Evolutionary conservation across 2,888 invertebrate species (phyloP).

Genomic region (Ptychoptera contaminata): DNA sequence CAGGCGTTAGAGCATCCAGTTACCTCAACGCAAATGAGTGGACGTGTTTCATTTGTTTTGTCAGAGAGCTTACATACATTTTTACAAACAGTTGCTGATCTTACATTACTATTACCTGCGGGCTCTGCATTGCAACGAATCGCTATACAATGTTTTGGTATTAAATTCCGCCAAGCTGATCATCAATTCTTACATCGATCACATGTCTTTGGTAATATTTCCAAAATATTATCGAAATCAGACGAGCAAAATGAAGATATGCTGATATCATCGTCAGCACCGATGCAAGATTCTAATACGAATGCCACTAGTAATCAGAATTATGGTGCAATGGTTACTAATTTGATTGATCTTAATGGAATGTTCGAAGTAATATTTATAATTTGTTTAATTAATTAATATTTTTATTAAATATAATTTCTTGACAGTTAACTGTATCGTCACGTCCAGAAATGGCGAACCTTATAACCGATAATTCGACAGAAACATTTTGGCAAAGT

Average conservation of each 20-base stretch:
- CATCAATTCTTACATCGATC: conserved; percentile 82
- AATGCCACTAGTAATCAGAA: conserved; percentile 16
- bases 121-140: conserved; percentile 80
- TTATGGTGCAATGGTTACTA: conserved; percentile 21
- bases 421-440: conserved; percentile 59
- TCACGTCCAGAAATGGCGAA: conserved; percentile 89
- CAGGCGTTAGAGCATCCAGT: conserved; percentile 50
- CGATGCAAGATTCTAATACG: conserved; percentile 17
- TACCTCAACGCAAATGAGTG: conserved; percentile 62
- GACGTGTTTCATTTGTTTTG: conserved; percentile 47
- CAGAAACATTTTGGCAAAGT: conserved; percentile 98
- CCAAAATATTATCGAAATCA: conserved; percentile 83
- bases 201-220: conserved; percentile 90
- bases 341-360: conserved; percentile 26
- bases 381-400: conserved; percentile 14
- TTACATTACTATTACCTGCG: conserved; percentile 75
- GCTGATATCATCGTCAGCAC: conserved; percentile 23
- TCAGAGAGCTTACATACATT: conserved; percentile 69
- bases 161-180: conserved; percentile 76
- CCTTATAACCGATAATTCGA: conserved; percentile 82
- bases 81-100: conserved; percentile 79
- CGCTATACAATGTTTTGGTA: conserved; percentile 86
- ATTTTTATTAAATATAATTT: conserved; percentile 13
- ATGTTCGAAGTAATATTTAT: conserved; percentile 23
- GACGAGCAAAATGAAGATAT: conserved; percentile 55